A percentile compares a stretch with the other conserved stretches of the same genome.
These are phyloP conservation scores for Drosophila dunni DNA, from an alignment of 1,140 invertebrate genomes.

Conservation along the genomic window DNA sequence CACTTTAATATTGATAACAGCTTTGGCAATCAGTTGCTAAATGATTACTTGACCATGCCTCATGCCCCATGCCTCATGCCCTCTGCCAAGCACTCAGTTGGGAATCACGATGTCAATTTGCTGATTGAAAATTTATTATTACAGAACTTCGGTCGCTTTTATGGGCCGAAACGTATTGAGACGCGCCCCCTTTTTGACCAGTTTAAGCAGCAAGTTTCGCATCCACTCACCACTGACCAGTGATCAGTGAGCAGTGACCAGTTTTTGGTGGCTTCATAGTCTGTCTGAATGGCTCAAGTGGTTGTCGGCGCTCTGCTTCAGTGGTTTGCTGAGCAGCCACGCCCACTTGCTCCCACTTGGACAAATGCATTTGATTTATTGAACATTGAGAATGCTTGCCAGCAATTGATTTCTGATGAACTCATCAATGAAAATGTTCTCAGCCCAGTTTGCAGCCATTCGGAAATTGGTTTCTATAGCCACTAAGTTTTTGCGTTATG, in stretches of 20 bases:
- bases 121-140: constrained; percentile 80
- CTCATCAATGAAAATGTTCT: constrained; percentile 16
- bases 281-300: constrained; percentile 26
- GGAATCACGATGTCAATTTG: constrained; percentile 76
- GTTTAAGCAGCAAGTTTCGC: too few species aligned
- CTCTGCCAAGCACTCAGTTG: constrained; percentile 35
- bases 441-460: background rate
- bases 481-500: constrained; percentile 10
- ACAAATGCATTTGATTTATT: constrained; percentile 68
- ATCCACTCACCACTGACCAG: background rate
- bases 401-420: constrained; percentile 44
- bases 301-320: constrained; percentile 37
- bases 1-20: constrained; percentile 75
- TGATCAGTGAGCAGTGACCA: background rate
- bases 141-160: constrained; percentile 43
- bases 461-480: background rate
- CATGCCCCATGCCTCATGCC: constrained; percentile 1
- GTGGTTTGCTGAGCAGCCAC: constrained; percentile 23
- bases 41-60: constrained; percentile 69
- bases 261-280: constrained; percentile 9
- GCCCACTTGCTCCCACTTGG: constrained; percentile 35
- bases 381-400: constrained; percentile 37
- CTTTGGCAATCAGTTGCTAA: constrained; percentile 62
- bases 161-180: constrained; percentile 40
- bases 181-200: constrained; percentile 8